Evolutionary conservation across 2,797 vertebrate species (phyloP), one percentile per base, ranked within the genome.

Genomic region (Gymnopithys bicolor): DNA sequence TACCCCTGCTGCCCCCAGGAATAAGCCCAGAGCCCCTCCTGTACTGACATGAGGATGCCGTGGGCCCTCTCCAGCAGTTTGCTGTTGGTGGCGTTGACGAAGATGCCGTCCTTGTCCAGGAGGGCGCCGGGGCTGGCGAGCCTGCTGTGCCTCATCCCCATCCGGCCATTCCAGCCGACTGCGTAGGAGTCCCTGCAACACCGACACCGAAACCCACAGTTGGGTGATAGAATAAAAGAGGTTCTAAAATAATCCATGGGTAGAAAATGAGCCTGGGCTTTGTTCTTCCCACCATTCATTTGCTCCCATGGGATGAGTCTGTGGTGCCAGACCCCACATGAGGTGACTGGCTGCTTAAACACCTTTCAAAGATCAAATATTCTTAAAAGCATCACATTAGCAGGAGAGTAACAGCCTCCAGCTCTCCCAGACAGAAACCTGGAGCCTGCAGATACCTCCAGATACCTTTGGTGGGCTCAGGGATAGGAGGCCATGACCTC

Each of bases 21-120:
- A 43, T 0, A 43, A 70, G 84, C 35, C 41, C 22, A 76, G 39
- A 59, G 14, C 33, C 45, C 68, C 52, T 64, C 60, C 19, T 87
- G 71, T 94, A 98, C 99, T 99, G 92, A 99, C 99, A 99, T 99
- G 94, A 99, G 99, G 97, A 99, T 99, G 96, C 99, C 99, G 23
- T 99, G 99, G 15, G 99, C 99, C 93, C 99, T 98, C 97, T 99
- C 99, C 90, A 99, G 98, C 53, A 99, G 98, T 91, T 99, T 99
- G 98, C 98, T 99, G 98, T 98, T 99, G 92, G 98, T 98, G 0
- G 98, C 89, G 92, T 98, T 99, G 89, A 99, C 95, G 7, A 99
- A 99, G 96, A 99, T 98, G 28, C 99, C 99, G 11, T 99, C 99
- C 55, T 99, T 99, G 60, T 99, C 99, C 69, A 98, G 96, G 78